Evolutionary conservation across 2,888 invertebrate species (phyloP).

Genomic region (Eremobia ochroleuca): DNA sequence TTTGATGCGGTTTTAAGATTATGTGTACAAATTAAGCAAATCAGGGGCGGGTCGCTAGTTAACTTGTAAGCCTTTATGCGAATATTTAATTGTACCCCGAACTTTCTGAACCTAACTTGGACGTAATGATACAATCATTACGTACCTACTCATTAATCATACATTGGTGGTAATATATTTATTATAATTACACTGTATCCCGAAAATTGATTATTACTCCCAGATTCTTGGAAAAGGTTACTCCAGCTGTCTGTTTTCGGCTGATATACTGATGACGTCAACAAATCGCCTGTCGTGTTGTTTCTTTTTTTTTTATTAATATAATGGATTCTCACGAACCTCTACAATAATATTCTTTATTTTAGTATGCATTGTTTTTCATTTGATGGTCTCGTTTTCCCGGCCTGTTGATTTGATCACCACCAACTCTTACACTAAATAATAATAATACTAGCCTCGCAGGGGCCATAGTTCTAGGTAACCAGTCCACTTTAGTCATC

Average conservation of each 20-base stretch:
- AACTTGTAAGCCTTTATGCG: too few species aligned
- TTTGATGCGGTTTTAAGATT: neutral
- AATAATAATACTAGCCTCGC: neutral
- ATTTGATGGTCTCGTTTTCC: neutral
- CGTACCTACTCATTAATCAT: neutral
- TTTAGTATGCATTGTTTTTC: neutral
- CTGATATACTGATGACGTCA: neutral
- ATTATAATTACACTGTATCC: neutral
- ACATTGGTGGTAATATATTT: neutral
- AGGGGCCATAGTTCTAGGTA: neutral
- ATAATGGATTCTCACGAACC: neutral
- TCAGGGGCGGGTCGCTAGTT: too few species aligned
- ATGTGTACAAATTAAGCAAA: too few species aligned
- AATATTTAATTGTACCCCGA: neutral
- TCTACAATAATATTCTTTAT: neutral
- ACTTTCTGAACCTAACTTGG: neutral
- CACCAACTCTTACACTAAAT: neutral
- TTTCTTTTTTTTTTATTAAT: neutral
- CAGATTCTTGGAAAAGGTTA: neutral
- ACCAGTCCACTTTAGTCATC: neutral
- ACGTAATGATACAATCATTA: neutral
- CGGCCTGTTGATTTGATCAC: neutral
- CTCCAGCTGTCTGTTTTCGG: neutral
- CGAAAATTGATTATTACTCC: neutral
- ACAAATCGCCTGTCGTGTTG: neutral